These are phyloP conservation scores for Homalodisca vitripennis DNA, from an alignment of 1,140 invertebrate genomes.

Conservation along the genomic window DNA sequence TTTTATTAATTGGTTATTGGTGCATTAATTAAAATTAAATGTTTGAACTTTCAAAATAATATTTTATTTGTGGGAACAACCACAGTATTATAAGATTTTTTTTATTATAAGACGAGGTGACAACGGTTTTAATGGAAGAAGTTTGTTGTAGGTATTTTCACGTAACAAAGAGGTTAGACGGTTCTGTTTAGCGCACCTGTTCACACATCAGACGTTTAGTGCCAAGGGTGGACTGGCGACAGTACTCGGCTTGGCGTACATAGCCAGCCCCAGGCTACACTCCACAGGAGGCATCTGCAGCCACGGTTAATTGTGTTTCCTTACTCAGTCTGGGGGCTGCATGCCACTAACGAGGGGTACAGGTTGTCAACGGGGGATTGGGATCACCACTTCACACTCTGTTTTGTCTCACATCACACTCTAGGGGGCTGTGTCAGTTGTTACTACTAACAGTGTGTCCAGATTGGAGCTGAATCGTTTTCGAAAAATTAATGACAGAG, in stretches of 20 bases:
- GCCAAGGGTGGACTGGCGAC: slow-evolving; percentile 44
- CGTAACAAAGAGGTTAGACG: slow-evolving; percentile 44
- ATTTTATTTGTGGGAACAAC: no score
- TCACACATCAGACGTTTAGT: slow-evolving; percentile 55
- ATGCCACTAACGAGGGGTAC: not conserved
- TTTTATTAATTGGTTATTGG: no score
- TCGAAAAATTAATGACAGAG: no score
- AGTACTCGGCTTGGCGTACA: slow-evolving; percentile 55
- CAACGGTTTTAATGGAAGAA: not conserved
- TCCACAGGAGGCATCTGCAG: slow-evolving; percentile 55
- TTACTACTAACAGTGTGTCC: no score
- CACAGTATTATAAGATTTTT: not conserved
- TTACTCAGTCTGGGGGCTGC: not conserved
- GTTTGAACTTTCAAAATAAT: no score
- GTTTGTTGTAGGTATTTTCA: slow-evolving; percentile 50
- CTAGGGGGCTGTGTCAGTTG: no score
- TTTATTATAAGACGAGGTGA: not conserved
- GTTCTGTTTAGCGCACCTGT: slow-evolving; percentile 54
- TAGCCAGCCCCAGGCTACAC: slow-evolving; percentile 49
- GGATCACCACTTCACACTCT: no score
- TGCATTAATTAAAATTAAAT: no score
- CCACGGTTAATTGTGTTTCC: slow-evolving; percentile 46
- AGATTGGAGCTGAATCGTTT: no score
- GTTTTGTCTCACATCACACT: no score
- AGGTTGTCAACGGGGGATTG: no score